phyloP scores from a whole-genome alignment of 2,888 invertebrate genomes.

The Nymphalis c-album region DNA sequence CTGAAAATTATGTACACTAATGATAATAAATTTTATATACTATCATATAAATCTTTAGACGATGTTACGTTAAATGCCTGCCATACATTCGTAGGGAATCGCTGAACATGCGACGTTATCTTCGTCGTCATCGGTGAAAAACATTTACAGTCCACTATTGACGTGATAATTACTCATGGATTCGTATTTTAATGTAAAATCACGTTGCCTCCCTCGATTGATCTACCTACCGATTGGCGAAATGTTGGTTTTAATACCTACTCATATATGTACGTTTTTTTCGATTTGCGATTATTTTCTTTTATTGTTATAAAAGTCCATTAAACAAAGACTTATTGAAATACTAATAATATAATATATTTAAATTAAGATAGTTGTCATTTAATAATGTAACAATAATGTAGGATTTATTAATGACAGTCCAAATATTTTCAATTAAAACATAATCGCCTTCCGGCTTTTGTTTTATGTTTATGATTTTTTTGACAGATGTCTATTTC shows the following conservation, averaged over 20 bases:
- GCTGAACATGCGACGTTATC: conserved; percentile 44
- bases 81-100: conserved; percentile 38
- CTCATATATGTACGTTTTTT: too few species aligned
- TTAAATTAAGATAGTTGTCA: too few species aligned
- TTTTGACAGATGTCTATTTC: conserved; percentile 60
- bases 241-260: too few species aligned
- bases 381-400: too few species aligned
- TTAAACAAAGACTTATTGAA: too few species aligned
- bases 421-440: conserved; percentile 49
- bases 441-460: conserved; percentile 50
- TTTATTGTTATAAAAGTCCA: neutral
- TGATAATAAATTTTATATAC: conserved; percentile 29
- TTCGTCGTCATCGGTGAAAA: conserved; percentile 21
- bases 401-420: neutral
- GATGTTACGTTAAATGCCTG: conserved; percentile 32
- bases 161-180: conserved; percentile 4
- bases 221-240: neutral
- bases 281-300: neutral
- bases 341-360: too few species aligned
- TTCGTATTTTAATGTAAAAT: neutral
- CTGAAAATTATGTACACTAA: conserved; percentile 19
- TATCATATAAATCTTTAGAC: conserved; percentile 27
- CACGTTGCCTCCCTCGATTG: neutral
- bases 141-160: conserved; percentile 7
- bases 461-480: conserved; percentile 45